These are phyloP conservation scores for Centropristis striata DNA, from an alignment of 2,113 vertebrate species.

Conservation along the genomic window DNA sequence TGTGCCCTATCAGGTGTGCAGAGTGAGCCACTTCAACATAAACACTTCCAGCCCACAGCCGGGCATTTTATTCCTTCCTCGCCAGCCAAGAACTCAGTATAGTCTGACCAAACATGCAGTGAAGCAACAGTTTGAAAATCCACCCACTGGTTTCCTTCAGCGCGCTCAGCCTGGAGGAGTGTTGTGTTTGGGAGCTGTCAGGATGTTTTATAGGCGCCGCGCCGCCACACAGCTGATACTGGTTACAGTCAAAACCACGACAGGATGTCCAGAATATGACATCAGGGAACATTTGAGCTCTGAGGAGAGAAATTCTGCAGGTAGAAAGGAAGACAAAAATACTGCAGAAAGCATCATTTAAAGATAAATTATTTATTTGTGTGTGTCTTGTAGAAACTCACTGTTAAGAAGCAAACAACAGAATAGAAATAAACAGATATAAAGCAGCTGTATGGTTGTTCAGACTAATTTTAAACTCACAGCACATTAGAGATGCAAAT, in stretches of 20 bases:
- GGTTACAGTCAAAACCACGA: background rate
- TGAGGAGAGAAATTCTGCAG: background rate
- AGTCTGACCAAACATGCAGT: background rate
- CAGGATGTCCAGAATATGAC: background rate
- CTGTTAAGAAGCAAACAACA: too few relatives aligned
- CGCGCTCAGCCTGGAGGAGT: background rate
- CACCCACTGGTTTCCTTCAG: constrained; percentile 47
- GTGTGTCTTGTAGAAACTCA: too few relatives aligned
- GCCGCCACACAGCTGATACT: background rate
- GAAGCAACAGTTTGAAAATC: constrained; percentile 26
- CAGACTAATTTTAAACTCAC: too few relatives aligned
- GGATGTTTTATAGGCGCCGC: background rate
- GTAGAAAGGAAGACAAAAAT: too few relatives aligned
- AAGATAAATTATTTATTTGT: too few relatives aligned
- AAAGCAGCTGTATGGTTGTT: too few relatives aligned
- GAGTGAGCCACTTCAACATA: constrained; percentile 25
- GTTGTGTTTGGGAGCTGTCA: constrained; percentile 23
- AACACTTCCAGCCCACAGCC: constrained; percentile 37
- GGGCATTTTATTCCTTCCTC: background rate
- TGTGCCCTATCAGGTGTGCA: constrained; percentile 17
- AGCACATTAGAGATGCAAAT: too few relatives aligned
- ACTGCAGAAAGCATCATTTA: too few relatives aligned
- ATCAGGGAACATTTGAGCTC: background rate
- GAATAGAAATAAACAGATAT: too few relatives aligned
- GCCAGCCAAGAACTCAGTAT: background rate